A percentile compares a stretch with the other conserved stretches of the same genome.
Evolutionary conservation across 2,888 invertebrate genomes (phyloP).

Genomic region (Drosophila koepferae): DNA sequence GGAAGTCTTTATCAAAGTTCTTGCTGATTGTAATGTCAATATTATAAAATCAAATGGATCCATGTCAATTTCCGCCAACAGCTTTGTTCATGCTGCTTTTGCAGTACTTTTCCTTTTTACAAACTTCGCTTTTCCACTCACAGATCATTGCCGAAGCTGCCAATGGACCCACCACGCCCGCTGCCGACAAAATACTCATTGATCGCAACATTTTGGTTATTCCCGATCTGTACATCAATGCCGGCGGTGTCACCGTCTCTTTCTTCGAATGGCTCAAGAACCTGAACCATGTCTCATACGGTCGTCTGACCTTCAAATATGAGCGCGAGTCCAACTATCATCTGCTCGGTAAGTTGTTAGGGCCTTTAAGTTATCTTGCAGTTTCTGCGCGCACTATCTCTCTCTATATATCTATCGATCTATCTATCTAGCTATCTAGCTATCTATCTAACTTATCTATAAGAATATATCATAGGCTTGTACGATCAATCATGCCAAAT

Average conservation of each 20-base stretch:
- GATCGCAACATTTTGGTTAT: slow-evolving; percentile 91
- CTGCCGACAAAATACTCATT: slow-evolving; percentile 91
- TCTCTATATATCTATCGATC: slow-evolving; percentile 23
- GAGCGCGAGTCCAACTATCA: slow-evolving; percentile 94
- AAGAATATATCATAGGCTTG: slow-evolving; percentile 42
- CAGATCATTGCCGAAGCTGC: slow-evolving; percentile 95
- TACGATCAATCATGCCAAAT: slow-evolving; percentile 54
- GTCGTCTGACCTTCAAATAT: slow-evolving; percentile 94
- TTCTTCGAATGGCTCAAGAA: slow-evolving; percentile 97
- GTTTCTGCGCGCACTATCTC: not conserved
- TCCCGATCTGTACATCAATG: slow-evolving; percentile 91
- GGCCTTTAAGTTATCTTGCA: not conserved
- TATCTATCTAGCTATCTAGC: slow-evolving; percentile 9
- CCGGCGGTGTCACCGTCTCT: slow-evolving; percentile 96
- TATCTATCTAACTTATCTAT: slow-evolving; percentile 13
- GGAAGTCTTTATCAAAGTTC: not conserved
- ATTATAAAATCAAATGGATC: not conserved
- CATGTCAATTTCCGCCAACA: not conserved
- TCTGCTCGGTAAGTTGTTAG: slow-evolving; percentile 87
- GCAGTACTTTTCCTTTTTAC: not conserved
- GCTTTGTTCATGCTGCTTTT: not conserved
- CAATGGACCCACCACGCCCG: slow-evolving; percentile 95
- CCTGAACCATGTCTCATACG: slow-evolving; percentile 95
- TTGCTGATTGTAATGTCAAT: not conserved
- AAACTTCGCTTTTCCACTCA: not conserved